phyloP scores from a whole-genome alignment of 2,113 vertebrate genomes.

The Meles meles region DNA sequence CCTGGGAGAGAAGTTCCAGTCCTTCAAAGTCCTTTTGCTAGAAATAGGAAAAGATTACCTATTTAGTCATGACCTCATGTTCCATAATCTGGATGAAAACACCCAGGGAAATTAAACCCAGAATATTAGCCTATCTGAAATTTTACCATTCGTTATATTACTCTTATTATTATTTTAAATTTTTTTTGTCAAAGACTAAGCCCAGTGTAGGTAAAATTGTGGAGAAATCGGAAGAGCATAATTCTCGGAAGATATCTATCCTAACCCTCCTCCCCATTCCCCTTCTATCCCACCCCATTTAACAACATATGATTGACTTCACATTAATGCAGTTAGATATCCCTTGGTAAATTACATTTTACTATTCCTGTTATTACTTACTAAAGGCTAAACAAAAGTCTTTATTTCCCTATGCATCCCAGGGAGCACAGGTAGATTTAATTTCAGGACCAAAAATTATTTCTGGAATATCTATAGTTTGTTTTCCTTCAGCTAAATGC shows the following conservation, averaged over 20 bases:
- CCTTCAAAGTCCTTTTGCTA: neutral
- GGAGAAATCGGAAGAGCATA: neutral
- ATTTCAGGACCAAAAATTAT: conserved; percentile 11
- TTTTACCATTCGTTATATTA: neutral
- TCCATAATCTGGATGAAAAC: conserved; percentile 28
- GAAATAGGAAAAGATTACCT: conserved; percentile 26
- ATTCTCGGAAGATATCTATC: neutral
- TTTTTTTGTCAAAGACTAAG: neutral
- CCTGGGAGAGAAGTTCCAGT: neutral
- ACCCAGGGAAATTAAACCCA: conserved; percentile 9
- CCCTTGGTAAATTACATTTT: neutral
- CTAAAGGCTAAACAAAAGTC: neutral
- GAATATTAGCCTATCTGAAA: neutral
- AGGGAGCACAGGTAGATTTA: neutral
- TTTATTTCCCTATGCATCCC: neutral
- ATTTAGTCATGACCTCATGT: neutral
- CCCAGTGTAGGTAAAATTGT: neutral
- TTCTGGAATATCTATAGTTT: conserved; percentile 16
- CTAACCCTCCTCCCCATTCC: no score
- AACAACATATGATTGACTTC: neutral
- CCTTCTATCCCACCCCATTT: neutral
- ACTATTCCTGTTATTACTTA: neutral
- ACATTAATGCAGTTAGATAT: neutral
- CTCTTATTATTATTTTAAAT: neutral
- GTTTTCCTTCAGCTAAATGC: conserved; percentile 46